These are phyloP conservation scores for Hecatera dysodea DNA, from an alignment of 2,888 invertebrate species.

Conservation along the genomic window DNA sequence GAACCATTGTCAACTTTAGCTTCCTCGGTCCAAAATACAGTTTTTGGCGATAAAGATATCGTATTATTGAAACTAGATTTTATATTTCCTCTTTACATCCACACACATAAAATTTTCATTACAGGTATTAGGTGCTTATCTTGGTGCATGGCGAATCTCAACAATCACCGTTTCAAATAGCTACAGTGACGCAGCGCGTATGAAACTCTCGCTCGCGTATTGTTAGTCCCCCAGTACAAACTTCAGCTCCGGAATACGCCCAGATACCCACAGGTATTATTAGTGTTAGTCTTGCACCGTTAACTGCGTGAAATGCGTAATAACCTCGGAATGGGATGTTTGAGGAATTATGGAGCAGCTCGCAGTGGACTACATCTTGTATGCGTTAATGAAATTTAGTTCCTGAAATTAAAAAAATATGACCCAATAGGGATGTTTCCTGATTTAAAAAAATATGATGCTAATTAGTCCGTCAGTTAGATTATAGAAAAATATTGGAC, in stretches of 20 bases:
- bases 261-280: conserved; percentile 20
- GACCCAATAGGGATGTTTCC: no score
- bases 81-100: conserved; percentile 8
- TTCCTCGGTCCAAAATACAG: background rate
- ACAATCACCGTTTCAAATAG: conserved; percentile 44
- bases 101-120: conserved; percentile 13
- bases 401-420: background rate
- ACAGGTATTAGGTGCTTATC: conserved; percentile 15
- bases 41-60: conserved; percentile 8
- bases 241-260: conserved; percentile 2
- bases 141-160: conserved; percentile 22
- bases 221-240: conserved; percentile 14
- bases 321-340: background rate
- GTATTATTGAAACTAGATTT: background rate
- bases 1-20: background rate
- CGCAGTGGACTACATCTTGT: background rate
- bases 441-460: no score
- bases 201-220: conserved; percentile 2
- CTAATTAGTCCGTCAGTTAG: no score
- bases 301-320: conserved; percentile 17
- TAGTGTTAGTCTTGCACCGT: conserved; percentile 17
- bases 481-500: no score
- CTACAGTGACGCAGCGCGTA: conserved; percentile 30
- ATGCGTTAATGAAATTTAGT: background rate
- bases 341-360: background rate